A percentile compares a stretch with the other conserved stretches of the same genome.
These are phyloP conservation scores for Nemapogon koenigi DNA, from an alignment of 2,888 invertebrate genomes.

Conservation along the genomic window DNA sequence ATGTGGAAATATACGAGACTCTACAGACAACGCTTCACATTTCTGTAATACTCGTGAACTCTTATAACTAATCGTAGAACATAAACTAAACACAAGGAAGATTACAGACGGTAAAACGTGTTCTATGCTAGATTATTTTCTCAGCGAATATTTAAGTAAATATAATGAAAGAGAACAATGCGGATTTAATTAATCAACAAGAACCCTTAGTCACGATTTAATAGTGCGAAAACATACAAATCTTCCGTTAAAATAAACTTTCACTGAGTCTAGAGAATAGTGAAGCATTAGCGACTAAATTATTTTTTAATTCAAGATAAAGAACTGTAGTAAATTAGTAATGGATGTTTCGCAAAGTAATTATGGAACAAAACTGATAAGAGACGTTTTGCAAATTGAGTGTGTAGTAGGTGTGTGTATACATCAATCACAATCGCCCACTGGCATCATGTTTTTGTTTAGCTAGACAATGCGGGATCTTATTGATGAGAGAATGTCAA, in stretches of 20 bases:
- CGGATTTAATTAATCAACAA: background rate
- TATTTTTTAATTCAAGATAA: constrained; percentile 7
- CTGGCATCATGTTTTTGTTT: no score
- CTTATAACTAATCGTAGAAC: constrained; percentile 6
- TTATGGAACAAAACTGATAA: constrained; percentile 4
- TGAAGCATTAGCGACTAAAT: constrained; percentile 1
- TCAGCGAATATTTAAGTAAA: background rate
- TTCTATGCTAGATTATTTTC: no score
- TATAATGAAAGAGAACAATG: background rate
- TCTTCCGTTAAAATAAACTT: constrained; percentile 4
- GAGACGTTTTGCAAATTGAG: constrained; percentile 1
- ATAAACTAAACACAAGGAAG: no score
- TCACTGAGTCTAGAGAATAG: background rate
- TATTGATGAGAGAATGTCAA: constrained; percentile 20
- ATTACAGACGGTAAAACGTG: no score
- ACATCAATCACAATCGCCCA: constrained; percentile 20
- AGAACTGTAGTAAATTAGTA: background rate
- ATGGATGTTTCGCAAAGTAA: constrained; percentile 4
- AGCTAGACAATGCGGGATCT: constrained; percentile 21
- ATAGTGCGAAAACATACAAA: constrained; percentile 1
- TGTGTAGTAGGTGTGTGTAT: constrained; percentile 9
- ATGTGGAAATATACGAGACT: constrained; percentile 2
- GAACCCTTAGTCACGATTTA: background rate
- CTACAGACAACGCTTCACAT: constrained; percentile 3
- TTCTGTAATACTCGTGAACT: constrained; percentile 6